Percentiles rank a stretch among this genome's conserved stretches.
These are phyloP conservation scores for Aphelinus atriplicis DNA, from an alignment of 1,140 invertebrate species.

Conservation along the genomic window DNA sequence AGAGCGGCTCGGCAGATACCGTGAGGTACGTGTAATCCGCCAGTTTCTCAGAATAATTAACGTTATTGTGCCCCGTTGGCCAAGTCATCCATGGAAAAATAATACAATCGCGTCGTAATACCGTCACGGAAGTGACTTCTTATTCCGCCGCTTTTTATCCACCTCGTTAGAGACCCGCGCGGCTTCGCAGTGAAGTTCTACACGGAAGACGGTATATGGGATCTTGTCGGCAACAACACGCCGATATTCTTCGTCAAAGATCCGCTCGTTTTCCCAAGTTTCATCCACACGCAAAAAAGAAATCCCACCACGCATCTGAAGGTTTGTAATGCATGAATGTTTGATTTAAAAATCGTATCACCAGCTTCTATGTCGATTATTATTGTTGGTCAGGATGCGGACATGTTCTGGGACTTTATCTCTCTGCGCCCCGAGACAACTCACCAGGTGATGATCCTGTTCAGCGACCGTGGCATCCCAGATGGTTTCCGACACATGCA, in stretches of 20 bases:
- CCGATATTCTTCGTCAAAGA: constrained; percentile 97
- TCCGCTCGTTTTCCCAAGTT: constrained; percentile 89
- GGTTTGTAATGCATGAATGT: constrained; percentile 55
- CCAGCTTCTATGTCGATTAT: too few species aligned
- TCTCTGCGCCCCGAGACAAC: constrained; percentile 87
- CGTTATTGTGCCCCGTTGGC: too few species aligned
- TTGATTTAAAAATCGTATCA: too few species aligned
- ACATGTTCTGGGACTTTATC: constrained; percentile 97
- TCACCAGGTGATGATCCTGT: constrained; percentile 89
- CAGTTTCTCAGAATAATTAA: too few species aligned
- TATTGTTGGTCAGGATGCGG: constrained; percentile 71
- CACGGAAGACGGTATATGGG: constrained; percentile 96
- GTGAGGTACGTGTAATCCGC: constrained; percentile 65
- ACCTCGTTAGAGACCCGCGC: constrained; percentile 79
- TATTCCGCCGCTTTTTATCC: background rate
- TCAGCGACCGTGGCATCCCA: constrained; percentile 91
- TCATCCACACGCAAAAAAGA: constrained; percentile 93
- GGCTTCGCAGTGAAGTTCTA: constrained; percentile 97
- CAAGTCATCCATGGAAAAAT: too few species aligned
- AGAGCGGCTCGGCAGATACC: constrained; percentile 90
- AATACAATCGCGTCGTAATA: too few species aligned
- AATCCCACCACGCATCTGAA: constrained; percentile 94
- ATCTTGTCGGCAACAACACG: constrained; percentile 96
- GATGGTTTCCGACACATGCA: constrained; percentile 95
- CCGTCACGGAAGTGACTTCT: too few species aligned